A percentile compares a stretch with the other conserved stretches of the same genome.
These are phyloP conservation scores for Torymus texanus DNA, from an alignment of 2,888 invertebrate species.

Conservation along the genomic window DNA sequence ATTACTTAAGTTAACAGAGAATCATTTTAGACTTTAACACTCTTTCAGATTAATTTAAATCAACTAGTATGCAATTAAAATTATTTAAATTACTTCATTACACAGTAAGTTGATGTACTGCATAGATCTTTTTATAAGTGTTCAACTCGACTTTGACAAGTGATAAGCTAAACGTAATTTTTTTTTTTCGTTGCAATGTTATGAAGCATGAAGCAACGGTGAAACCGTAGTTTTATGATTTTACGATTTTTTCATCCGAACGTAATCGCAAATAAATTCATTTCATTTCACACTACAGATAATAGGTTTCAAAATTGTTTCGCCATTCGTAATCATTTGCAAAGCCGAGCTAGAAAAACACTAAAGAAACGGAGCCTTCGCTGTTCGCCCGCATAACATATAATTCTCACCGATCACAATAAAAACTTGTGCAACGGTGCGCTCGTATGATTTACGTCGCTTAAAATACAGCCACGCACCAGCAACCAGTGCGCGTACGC, in stretches of 20 bases:
- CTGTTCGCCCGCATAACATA: slow-evolving; percentile 13
- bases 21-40: background rate
- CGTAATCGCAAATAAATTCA: too few species aligned
- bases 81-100: too few species aligned
- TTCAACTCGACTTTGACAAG: too few species aligned
- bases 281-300: too few species aligned
- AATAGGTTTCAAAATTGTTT: too few species aligned
- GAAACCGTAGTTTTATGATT: too few species aligned
- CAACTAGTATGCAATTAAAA: background rate
- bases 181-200: too few species aligned
- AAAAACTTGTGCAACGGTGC: slow-evolving; percentile 42
- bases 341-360: slow-evolving; percentile 20
- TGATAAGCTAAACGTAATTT: too few species aligned
- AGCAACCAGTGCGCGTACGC: slow-evolving; percentile 20
- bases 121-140: too few species aligned
- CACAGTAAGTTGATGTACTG: too few species aligned
- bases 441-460: slow-evolving; percentile 47
- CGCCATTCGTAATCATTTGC: slow-evolving; percentile 4
- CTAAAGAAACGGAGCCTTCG: slow-evolving; percentile 29
- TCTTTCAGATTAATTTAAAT: background rate
- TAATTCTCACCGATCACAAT: slow-evolving; percentile 51
- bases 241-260: too few species aligned
- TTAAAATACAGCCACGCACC: slow-evolving; percentile 34
- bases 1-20: background rate
- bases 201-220: too few species aligned